Evolutionary conservation across 2,888 invertebrate genomes (phyloP).

Genomic region (Tridacna gigas): DNA sequence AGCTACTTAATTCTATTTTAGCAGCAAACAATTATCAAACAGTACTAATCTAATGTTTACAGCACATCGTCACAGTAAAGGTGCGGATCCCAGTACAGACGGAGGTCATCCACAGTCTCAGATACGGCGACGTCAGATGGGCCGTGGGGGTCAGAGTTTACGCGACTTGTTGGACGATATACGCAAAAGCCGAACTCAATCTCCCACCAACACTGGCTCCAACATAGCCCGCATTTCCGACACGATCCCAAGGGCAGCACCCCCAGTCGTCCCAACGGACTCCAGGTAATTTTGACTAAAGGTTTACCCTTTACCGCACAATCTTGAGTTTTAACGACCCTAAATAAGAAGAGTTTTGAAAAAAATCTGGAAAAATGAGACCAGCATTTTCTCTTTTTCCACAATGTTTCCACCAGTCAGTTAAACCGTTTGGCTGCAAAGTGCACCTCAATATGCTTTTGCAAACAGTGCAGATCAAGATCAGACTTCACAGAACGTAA

Average conservation of each 20-base stretch:
- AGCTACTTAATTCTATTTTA: too few relatives aligned
- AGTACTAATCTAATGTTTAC: neutral
- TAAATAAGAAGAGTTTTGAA: too few relatives aligned
- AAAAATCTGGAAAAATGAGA: too few relatives aligned
- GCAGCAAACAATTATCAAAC: too few relatives aligned
- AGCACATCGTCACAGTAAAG: neutral
- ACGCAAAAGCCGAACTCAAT: conserved; percentile 11
- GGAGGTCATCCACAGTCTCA: conserved; percentile 44
- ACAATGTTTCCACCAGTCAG: too few relatives aligned
- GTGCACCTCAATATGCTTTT: too few relatives aligned
- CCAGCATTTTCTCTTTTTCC: too few relatives aligned
- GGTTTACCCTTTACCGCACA: too few relatives aligned
- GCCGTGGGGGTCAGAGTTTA: conserved; percentile 32
- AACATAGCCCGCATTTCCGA: conserved; percentile 47
- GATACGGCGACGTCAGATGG: conserved; percentile 16
- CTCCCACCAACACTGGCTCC: neutral
- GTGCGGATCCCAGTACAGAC: neutral
- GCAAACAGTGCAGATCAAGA: too few relatives aligned
- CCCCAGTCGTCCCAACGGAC: conserved; percentile 33
- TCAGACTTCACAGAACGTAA: too few relatives aligned
- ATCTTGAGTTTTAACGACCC: too few relatives aligned
- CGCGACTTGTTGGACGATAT: conserved; percentile 35
- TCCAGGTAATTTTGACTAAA: conserved; percentile 24
- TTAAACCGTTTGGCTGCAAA: too few relatives aligned
- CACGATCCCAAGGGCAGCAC: conserved; percentile 46